A percentile compares a stretch with the other conserved stretches of the same genome.
phyloP scores from a whole-genome alignment of 1,140 invertebrate species.

The Coboldia fuscipes region DNA sequence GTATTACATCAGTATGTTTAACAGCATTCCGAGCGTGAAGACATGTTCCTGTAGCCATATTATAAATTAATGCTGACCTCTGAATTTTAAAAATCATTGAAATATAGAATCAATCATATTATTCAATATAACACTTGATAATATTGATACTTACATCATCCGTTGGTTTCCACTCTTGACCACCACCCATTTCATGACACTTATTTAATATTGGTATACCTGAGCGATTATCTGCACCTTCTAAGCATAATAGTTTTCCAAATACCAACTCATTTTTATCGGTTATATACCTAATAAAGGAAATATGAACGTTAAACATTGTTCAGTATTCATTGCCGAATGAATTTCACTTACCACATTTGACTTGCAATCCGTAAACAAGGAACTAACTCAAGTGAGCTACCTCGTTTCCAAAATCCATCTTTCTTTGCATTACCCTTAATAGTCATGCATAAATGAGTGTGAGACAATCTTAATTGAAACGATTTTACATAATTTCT shows the following conservation, averaged over 20 bases:
- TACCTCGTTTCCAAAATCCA: conserved; percentile 43
- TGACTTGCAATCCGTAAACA: conserved; percentile 50
- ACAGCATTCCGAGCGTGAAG: conserved; percentile 32
- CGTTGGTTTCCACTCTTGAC: conserved; percentile 73
- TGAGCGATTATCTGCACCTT: conserved; percentile 32
- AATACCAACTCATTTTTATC: conserved; percentile 68
- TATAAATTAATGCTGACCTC: conserved; percentile 58
- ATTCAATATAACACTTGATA: background rate
- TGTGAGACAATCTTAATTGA: conserved; percentile 47
- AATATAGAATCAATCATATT: conserved; percentile 1
- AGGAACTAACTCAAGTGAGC: conserved; percentile 39
- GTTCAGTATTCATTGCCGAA: background rate
- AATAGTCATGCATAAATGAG: conserved; percentile 39
- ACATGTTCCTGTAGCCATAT: conserved; percentile 66
- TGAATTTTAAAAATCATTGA: conserved; percentile 18
- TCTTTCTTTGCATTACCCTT: conserved; percentile 54
- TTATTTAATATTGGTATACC: conserved; percentile 51
- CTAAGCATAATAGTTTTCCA: conserved; percentile 64
- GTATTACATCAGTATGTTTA: conserved; percentile 30
- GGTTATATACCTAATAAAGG: conserved; percentile 52
- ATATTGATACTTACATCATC: conserved; percentile 28
- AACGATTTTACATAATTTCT: conserved; percentile 53
- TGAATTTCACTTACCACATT: conserved; percentile 7
- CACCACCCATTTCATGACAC: conserved; percentile 77
- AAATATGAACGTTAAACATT: background rate